These are phyloP conservation scores for Mormyrops boulengeri DNA, from an alignment of 2,797 vertebrate species.

Conservation along the genomic window DNA sequence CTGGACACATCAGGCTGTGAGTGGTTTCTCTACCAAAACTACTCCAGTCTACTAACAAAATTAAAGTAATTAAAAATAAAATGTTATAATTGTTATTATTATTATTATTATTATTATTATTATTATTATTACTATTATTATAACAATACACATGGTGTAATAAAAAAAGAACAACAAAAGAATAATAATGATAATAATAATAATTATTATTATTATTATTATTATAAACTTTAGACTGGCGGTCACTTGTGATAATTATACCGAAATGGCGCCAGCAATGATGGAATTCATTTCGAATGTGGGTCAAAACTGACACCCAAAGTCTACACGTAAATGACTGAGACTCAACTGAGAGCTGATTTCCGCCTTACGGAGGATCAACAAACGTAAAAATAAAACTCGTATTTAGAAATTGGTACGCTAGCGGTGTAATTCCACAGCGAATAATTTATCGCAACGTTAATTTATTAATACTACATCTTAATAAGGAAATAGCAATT, in stretches of 20 bases:
- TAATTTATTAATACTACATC: too few species aligned
- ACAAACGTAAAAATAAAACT: neutral
- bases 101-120: neutral
- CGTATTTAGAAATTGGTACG: neutral
- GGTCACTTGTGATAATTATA: neutral
- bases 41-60: neutral
- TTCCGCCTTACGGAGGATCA: neutral
- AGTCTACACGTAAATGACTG: neutral
- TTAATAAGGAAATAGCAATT: neutral
- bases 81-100: neutral
- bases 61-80: neutral
- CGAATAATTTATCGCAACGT: neutral
- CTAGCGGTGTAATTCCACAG: neutral
- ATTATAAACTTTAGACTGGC: neutral
- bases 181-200: neutral
- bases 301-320: conserved; percentile 12
- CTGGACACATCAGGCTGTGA: neutral
- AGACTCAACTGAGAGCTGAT: neutral
- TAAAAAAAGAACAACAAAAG: neutral
- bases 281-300: conserved; percentile 8
- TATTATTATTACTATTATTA: neutral
- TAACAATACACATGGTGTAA: neutral
- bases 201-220: neutral
- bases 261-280: neutral
- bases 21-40: neutral